Base-by-base conservation (phyloP, 2,797 vertebrate genomes). In the Sebastiscus albofasciatus region DNA sequence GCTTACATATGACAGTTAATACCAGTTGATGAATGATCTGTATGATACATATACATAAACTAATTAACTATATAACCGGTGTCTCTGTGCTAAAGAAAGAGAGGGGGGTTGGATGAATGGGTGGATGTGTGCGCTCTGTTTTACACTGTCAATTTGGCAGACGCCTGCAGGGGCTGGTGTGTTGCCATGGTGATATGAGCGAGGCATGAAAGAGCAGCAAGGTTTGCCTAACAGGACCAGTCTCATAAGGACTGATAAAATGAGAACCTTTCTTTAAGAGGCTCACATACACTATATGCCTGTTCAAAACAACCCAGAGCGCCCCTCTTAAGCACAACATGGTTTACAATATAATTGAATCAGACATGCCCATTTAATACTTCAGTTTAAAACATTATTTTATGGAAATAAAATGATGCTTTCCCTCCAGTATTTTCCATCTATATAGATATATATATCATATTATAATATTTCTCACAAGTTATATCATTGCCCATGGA, bases 171-270 rank as follows among this genome's bases (percentile, higher is more conserved):
- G 94, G 95, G 93, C 94, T 96, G 94, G 93, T 95, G 94, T 94
- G 96, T 96, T 96, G 94, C 95, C 94, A 96, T 96, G 96, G 96
- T 91, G 95, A 96, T 95, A 94, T 93, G 94, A 95, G 93, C 91
- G 80, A 93, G 94, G 95, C 94, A 94, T 95, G 93, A 96, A 95
- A 95, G 94, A 94, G 94, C 94, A 95, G 94, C 88, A 92, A 92
- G 95, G 95, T 96, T 96, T 94, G 94, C 94, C 94, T 93, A 94
- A 95, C 93, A 96, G 93, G 92, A 95, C 94, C 90, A 88, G 93
- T 94, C 93, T 95, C 93, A 93, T 94, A 93, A 95, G 92, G 92
- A 91, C 92, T 82, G 93, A 93, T 92, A 90, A 95, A 92, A 92
- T 93, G 87, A 92, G 89, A 88, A 91, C 77, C 93, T 93, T 92